A percentile compares a stretch with the other conserved stretches of the same genome.
Conservation (phyloP, 2,113 vertebrate genomes). For the Salvelinus fontinalis region DNA sequence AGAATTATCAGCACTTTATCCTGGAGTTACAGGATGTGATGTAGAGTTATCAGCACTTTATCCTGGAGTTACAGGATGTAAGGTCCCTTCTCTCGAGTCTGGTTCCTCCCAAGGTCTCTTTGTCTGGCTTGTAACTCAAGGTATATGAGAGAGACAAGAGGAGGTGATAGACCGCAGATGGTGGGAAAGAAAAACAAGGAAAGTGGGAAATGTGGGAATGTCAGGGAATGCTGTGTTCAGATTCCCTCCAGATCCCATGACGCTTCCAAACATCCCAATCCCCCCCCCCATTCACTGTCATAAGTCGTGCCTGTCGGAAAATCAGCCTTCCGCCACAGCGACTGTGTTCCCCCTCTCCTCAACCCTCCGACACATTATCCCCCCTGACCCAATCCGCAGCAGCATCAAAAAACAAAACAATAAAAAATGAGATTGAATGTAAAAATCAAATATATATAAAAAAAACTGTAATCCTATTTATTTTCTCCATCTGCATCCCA, state of each 20-base stretch:
- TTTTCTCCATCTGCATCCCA: constrained; percentile 20
- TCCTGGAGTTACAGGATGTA: constrained; percentile 37
- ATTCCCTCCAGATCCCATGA: constrained; percentile 32
- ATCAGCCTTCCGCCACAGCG: constrained; percentile 36
- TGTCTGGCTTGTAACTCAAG: constrained; percentile 12
- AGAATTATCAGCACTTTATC: too few relatives aligned
- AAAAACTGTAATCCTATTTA: constrained; percentile 27
- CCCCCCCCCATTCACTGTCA: not conserved
- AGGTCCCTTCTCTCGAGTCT: too few relatives aligned
- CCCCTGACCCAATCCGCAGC: constrained; percentile 24
- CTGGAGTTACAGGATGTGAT: too few relatives aligned
- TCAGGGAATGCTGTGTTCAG: constrained; percentile 1
- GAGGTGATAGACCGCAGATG: not conserved
- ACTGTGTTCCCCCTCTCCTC: constrained; percentile 26
- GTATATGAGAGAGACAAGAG: not conserved
- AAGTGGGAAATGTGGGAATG: not conserved
- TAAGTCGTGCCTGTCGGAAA: constrained; percentile 27
- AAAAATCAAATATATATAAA: not conserved
- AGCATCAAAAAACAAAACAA: constrained; percentile 27
- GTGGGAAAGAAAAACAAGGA: too few relatives aligned
- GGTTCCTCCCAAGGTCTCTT: constrained; percentile 11
- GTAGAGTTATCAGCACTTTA: too few relatives aligned
- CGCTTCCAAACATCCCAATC: constrained; percentile 10
- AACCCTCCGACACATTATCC: constrained; percentile 17
- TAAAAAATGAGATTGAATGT: not conserved